Evolutionary conservation across 2,888 invertebrate species (phyloP), one percentile per base, ranked within the genome.

Genomic region (Hirtodrosophila histrioides): DNA sequence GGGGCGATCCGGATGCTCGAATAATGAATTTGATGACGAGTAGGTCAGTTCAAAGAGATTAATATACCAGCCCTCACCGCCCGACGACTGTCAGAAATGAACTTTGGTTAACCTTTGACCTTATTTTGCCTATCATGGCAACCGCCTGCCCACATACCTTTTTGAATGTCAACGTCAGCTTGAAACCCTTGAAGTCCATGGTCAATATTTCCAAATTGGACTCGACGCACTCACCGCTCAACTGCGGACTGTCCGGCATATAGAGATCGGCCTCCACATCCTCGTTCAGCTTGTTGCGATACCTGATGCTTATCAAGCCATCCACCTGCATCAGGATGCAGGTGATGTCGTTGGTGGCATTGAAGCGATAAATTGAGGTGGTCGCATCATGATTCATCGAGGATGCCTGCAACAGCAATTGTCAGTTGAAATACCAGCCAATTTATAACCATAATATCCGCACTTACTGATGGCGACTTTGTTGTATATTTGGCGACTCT

Each of bases 61-160:
- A 1, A 96, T 95, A 89, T 96, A 97, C 97, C 97, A 98, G 76
- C 96, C 93, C 88, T 97, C 97, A 5, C 97, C 97, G 4, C 97
- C 97, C 27, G 96, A 96, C 1, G 97, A 96, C 96, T 41, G n/a
- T 36, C 7, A 43, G 7, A 39, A 49, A 45, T 12, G 5, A 36
- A 31, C 23, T 56, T 37, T 5, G n/a, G 48, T 4, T 49, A 49
- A 64, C 55, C 66, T 75, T 45, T 69, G 60, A 64, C 54, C 57
- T 65, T 71, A 60, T 8, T 8, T 46, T 39, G 4, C 8, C n/a
- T 24, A n/a, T 36, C 9, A 36, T 12, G 11, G 2, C 37, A 58
- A 55, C 2, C 17, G 6, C 5, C 4, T 4, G 1, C 37, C 23
- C 23, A 49, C 46, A 27, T 64, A 97, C 97, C 94, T 97, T 97